phyloP scores from a whole-genome alignment of 1,140 invertebrate genomes.

The Helicorthomorpha holstii region DNA sequence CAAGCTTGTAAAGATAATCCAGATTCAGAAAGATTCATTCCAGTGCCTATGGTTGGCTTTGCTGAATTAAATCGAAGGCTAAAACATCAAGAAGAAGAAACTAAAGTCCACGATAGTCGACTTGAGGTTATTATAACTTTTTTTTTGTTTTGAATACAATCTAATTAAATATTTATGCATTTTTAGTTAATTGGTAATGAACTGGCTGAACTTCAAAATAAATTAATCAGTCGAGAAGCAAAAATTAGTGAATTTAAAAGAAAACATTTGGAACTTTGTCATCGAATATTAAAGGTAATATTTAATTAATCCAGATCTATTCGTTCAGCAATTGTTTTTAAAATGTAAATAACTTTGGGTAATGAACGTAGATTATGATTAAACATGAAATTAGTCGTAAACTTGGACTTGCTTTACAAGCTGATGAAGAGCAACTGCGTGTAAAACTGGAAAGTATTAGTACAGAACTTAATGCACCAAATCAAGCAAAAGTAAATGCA shows the following conservation, averaged over 20 bases:
- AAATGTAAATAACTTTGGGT: neutral
- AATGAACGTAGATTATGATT: conserved; percentile 47
- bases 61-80: conserved; percentile 61
- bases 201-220: conserved; percentile 50
- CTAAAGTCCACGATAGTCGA: conserved; percentile 52
- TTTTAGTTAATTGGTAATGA: conserved; percentile 44
- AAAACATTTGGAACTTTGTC: conserved; percentile 53
- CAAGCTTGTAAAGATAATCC: conserved; percentile 88
- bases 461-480: conserved; percentile 69
- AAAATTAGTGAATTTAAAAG: conserved; percentile 55
- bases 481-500: conserved; percentile 62
- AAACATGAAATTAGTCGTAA: conserved; percentile 72
- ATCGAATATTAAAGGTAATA: conserved; percentile 52
- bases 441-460: conserved; percentile 69
- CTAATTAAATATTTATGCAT: neutral
- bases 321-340: conserved; percentile 1
- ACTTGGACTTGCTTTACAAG: conserved; percentile 61
- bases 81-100: conserved; percentile 61
- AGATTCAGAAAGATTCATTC: conserved; percentile 68
- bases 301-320: no score
- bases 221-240: conserved; percentile 47
- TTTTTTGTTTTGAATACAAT: neutral
- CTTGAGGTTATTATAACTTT: conserved; percentile 32
- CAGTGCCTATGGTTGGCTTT: conserved; percentile 84
- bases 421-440: conserved; percentile 72